phyloP scores from a whole-genome alignment of 2,797 vertebrate genomes.

The Hybognathus amarus region DNA sequence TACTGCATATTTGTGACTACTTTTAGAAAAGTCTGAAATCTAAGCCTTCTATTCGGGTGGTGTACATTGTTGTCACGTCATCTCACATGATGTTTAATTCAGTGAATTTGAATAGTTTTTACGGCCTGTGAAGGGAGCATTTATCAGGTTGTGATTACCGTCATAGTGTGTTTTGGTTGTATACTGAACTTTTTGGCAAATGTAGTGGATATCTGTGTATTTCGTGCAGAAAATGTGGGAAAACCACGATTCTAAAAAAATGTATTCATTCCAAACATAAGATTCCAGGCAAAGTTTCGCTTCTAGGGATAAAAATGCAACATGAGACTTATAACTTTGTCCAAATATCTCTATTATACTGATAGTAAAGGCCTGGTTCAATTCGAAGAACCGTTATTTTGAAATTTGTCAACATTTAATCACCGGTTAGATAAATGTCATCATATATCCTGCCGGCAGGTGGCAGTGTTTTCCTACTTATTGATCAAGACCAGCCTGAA shows the following conservation, averaged over 20 bases:
- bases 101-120: too few species aligned
- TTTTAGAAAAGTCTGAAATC: not conserved
- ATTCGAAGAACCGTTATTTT: not conserved
- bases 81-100: not conserved
- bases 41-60: not conserved
- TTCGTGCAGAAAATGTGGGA: not conserved
- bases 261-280: too few species aligned
- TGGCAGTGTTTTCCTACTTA: conserved; percentile 35
- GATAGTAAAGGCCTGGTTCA: not conserved
- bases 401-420: not conserved
- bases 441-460: not conserved
- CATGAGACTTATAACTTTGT: not conserved
- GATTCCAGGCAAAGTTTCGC: not conserved
- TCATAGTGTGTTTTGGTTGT: not conserved
- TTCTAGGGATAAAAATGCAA: not conserved
- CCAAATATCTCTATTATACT: not conserved
- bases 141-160: not conserved
- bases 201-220: not conserved
- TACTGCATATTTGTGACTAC: not conserved
- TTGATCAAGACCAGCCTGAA: not conserved
- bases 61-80: not conserved
- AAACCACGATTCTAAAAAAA: too few species aligned
- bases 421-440: not conserved
- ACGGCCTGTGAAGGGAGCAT: not conserved
- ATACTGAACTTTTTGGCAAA: not conserved